phyloP scores from a whole-genome alignment of 2,888 invertebrate genomes.

The Panzeria rudis region DNA sequence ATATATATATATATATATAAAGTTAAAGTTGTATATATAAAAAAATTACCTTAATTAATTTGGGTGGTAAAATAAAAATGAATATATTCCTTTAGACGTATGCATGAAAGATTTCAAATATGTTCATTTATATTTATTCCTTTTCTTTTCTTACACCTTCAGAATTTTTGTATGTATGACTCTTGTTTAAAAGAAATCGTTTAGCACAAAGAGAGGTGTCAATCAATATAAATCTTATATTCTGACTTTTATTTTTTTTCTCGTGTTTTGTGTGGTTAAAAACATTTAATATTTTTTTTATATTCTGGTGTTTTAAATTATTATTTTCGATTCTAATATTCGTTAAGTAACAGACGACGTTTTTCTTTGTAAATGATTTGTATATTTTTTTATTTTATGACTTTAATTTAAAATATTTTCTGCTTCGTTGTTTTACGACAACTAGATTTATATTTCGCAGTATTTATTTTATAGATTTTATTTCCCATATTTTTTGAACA shows the following conservation, averaged over 20 bases:
- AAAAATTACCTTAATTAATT: constrained; percentile 32
- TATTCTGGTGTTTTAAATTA: not conserved
- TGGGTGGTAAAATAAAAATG: not conserved
- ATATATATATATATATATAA: too few relatives aligned
- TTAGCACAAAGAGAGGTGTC: constrained; percentile 34
- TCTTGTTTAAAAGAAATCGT: constrained; percentile 16
- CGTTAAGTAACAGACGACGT: not conserved
- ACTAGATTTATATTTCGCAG: not conserved
- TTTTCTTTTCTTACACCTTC: constrained; percentile 15
- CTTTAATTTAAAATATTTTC: not conserved
- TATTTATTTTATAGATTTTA: not conserved
- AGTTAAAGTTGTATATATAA: too few relatives aligned
- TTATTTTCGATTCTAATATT: constrained; percentile 21
- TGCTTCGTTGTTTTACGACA: not conserved
- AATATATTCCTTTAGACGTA: constrained; percentile 38
- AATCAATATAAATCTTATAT: constrained; percentile 26
- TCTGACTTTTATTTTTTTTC: constrained; percentile 7
- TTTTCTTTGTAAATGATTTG: constrained; percentile 17
- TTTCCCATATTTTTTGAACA: not conserved
- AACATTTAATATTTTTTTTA: not conserved
- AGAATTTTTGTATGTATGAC: constrained; percentile 9
- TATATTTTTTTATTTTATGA: not conserved
- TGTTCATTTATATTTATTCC: not conserved
- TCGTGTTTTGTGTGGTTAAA: constrained; percentile 22
- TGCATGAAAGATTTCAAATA: not conserved